A percentile compares a stretch with the other conserved stretches of the same genome.
These are phyloP conservation scores for Dendrolimus punctatus DNA, from an alignment of 1,140 invertebrate genomes.

Conservation along the genomic window DNA sequence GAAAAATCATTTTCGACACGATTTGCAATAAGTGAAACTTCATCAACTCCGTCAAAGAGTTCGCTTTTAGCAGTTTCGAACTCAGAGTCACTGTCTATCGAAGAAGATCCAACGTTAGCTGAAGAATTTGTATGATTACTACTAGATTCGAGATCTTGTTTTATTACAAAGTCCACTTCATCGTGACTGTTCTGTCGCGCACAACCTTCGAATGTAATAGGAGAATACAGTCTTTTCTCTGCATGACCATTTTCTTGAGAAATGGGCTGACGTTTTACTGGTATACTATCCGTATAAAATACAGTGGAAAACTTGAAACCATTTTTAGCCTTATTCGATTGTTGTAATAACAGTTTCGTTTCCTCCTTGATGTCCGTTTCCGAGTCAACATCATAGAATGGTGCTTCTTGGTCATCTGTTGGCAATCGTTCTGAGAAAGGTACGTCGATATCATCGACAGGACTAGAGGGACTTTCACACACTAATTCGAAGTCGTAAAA, in stretches of 20 bases:
- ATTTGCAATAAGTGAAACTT: constrained; percentile 29
- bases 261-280: constrained; percentile 57
- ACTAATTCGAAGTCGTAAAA: constrained; percentile 75
- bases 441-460: constrained; percentile 74
- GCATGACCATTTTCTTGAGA: constrained; percentile 61
- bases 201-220: constrained; percentile 71
- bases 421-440: constrained; percentile 56
- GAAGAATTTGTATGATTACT: constrained; percentile 28
- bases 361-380: constrained; percentile 47
- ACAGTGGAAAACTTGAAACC: constrained; percentile 57
- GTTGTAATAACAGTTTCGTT: constrained; percentile 37
- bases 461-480: constrained; percentile 77
- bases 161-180: constrained; percentile 43
- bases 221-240: constrained; percentile 60
- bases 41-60: constrained; percentile 39
- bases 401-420: constrained; percentile 63
- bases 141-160: constrained; percentile 18
- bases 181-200: constrained; percentile 55
- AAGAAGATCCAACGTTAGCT: constrained; percentile 19
- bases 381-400: constrained; percentile 62
- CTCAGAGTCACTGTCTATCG: constrained; percentile 58
- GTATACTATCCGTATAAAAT: constrained; percentile 53
- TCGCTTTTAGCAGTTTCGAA: constrained; percentile 65
- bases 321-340: constrained; percentile 51
- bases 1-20: constrained; percentile 31